Base-by-base conservation (phyloP, 2,797 vertebrate species). In the Sebastes glaucus region DNA sequence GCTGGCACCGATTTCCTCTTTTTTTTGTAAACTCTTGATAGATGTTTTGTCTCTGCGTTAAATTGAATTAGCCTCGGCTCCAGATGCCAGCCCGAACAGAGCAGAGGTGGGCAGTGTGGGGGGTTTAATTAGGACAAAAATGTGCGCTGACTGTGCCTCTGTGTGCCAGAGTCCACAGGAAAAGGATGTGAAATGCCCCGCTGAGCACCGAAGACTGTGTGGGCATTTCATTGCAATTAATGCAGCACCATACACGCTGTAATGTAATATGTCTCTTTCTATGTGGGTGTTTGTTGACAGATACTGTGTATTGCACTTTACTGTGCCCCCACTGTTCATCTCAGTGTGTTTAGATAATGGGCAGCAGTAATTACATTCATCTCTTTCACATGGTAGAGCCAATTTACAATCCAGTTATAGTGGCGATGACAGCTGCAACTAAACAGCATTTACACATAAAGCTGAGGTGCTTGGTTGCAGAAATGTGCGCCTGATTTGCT, bases 111-210 rank as follows among this genome's bases (percentile, higher is more conserved):
- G 82, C 76, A 82, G 88, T 59, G 81, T 6, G 69, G 78, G 78
- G 78, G 85, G 77, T 75, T 92, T 94, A 90, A 93, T 89, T 90
- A 81, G 86, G 83, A 90, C 81, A 87, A 52, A 89, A 90, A 80
- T 91, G 49, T 78, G 72, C 82, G 61, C 74, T 79, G 88, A 88
- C 80, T 89, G 71, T 71, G 69, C n/a, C 65, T 86, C 78, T 80
- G 85, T 84, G 78, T 73, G 79, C 65, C 76, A 55, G 53, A 79
- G 76, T 76, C 73, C 73, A 82, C 76, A 57, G 86, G 69, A 87
- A 87, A 83, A 87, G 65, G 71, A 87, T 85, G 87, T 86, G 71
- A 87, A 91, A 89, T 83, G 62, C 77, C 89, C 85, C n/a, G 81
- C 87, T 80, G 87, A 87, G 76, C 70, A 59, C 46, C 79, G 53